These are phyloP conservation scores for Brachypterus glaber DNA, from an alignment of 2,888 invertebrate genomes.

Conservation along the genomic window DNA sequence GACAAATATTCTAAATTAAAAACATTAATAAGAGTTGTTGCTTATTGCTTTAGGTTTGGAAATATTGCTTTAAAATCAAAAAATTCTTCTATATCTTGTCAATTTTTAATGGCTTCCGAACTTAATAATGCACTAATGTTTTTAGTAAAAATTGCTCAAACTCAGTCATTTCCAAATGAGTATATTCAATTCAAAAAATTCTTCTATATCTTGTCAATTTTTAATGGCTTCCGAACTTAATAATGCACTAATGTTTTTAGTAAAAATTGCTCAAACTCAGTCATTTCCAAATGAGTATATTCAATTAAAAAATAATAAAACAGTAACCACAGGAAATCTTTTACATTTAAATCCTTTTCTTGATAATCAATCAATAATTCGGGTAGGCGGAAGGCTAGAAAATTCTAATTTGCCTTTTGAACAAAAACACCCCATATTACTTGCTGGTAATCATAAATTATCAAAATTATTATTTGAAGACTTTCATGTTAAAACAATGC, in stretches of 20 bases:
- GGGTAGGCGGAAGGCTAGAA: conserved; percentile 14
- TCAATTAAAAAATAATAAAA: conserved; percentile 6
- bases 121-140: too few relatives aligned
- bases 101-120: too few relatives aligned
- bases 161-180: conserved; percentile 4
- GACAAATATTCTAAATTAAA: conserved; percentile 6
- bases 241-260: conserved; percentile 5
- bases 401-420: conserved; percentile 10
- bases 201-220: too few relatives aligned
- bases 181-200: background rate
- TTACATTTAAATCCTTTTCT: conserved; percentile 15
- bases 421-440: conserved; percentile 15
- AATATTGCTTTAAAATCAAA: too few relatives aligned
- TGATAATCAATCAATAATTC: conserved; percentile 8
- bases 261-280: conserved; percentile 9
- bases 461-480: conserved; percentile 15
- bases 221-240: too few relatives aligned
- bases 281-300: conserved; percentile 11
- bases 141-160: too few relatives aligned
- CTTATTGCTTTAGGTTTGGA: background rate
- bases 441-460: conserved; percentile 14
- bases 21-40: background rate
- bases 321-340: conserved; percentile 8
- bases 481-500: conserved; percentile 15
- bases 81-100: too few relatives aligned